Base-by-base conservation (phyloP, 2,113 vertebrate genomes). In the Acanthochromis polyacanthus region DNA sequence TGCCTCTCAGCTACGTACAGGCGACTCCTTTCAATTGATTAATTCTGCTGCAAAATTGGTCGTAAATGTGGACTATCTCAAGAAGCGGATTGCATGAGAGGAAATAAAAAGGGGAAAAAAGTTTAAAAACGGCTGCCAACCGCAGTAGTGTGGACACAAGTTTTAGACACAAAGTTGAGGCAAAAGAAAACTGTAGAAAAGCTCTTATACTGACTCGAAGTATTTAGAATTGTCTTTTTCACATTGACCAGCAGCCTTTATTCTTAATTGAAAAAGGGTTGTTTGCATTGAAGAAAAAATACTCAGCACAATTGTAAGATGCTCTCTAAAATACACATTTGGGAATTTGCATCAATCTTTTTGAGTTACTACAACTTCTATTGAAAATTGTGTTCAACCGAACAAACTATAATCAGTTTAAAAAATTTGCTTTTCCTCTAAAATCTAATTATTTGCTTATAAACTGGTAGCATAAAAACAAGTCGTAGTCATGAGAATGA, bases 41-140 rank as follows among this genome's bases (percentile, higher is more conserved):
- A 83, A 87, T 87, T 87, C 88, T 82, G 90, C 75, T 77, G 84
- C 75, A 87, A 94, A 94, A 91, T 88, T 71, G 88, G 75, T 86
- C 71, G 4, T 83, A 90, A 92, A 90, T 88, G 83, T 88, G 91
- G 88, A 93, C 89, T 91, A 92, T 91, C 89, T 86, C 77, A 38
- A 81, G 68, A 19, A 80, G 61, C 23, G 58, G 8, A 62, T 57
- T 79, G 83, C 81, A 67, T 30, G 14, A 17, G 16, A 55, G 20
- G 32, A 19, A 50, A 6, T 7, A 7, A 6, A 19, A 6, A 17
- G 5, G 2, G 15, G 4, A 16, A 17, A 46, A 46, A 46, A 10
- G 4, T 4, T 5, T n/a, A 0, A 0, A 7, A 11, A 10, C 38
- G 28, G 62, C 73, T 73, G 72, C 68, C 66, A 45, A 67, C 68